Evolutionary conservation across 2,797 vertebrate genomes (phyloP).

Genomic region (Acipenser transmontanus): DNA sequence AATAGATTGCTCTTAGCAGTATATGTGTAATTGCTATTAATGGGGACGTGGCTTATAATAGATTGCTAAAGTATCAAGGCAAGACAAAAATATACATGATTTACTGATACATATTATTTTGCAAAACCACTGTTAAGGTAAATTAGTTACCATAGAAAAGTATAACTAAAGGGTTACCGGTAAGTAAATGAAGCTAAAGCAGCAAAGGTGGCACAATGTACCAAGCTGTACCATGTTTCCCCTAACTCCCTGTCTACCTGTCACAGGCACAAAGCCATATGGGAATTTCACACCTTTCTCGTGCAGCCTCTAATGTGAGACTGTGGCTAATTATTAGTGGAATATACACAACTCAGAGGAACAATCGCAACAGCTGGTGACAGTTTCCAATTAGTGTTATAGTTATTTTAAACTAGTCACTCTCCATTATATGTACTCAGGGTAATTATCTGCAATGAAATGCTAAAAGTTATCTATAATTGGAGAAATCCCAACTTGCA

Average conservation of each 20-base stretch:
- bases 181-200: conserved; percentile 15
- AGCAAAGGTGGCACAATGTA: conserved; percentile 37
- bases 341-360: conserved; percentile 59
- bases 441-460: conserved; percentile 62
- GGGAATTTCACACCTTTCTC: conserved; percentile 75
- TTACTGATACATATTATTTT: background rate
- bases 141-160: background rate
- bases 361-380: conserved; percentile 71
- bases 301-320: conserved; percentile 59
- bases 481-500: conserved; percentile 44
- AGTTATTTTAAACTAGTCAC: conserved; percentile 63
- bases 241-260: conserved; percentile 48
- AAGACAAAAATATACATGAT: too few species aligned
- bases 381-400: conserved; percentile 72
- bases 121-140: background rate
- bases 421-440: conserved; percentile 39
- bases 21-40: too few species aligned
- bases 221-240: conserved; percentile 28
- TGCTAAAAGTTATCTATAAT: conserved; percentile 54
- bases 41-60: too few species aligned
- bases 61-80: too few species aligned
- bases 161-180: background rate
- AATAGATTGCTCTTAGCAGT: too few species aligned
- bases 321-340: conserved; percentile 59
- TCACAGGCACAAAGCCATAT: conserved; percentile 66